These are phyloP conservation scores for Eleutherodactylus coqui DNA, from an alignment of 2,797 vertebrate genomes.

Conservation along the genomic window DNA sequence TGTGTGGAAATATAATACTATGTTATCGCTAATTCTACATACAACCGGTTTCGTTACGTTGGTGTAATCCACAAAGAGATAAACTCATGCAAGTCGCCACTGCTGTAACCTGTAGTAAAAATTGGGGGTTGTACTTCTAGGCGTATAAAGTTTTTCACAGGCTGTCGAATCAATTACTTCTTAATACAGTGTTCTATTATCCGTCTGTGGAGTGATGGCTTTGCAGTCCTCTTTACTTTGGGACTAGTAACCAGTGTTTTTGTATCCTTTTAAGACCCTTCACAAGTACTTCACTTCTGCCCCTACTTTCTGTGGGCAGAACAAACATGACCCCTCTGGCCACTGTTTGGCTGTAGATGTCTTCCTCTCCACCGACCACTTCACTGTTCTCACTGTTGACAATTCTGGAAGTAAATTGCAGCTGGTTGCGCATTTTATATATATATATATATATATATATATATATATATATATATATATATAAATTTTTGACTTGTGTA, in stretches of 20 bases:
- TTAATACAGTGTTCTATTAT: not conserved
- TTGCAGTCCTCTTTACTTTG: slow-evolving; percentile 20
- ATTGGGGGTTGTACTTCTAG: slow-evolving; percentile 25
- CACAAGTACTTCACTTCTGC: not conserved
- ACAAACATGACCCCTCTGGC: not conserved
- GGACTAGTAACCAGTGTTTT: slow-evolving; percentile 26
- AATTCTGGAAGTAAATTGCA: slow-evolving; percentile 5
- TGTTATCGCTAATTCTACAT: slow-evolving; percentile 27
- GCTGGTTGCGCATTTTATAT: slow-evolving; percentile 7
- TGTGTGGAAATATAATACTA: slow-evolving; percentile 21
- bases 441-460: not conserved
- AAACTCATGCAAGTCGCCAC: slow-evolving; percentile 2
- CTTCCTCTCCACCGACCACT: slow-evolving; percentile 41
- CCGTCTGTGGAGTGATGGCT: slow-evolving; percentile 19
- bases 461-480: not conserved
- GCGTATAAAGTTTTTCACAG: not conserved
- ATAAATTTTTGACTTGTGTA: not conserved
- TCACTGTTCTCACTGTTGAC: slow-evolving; percentile 51
- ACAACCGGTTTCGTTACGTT: not conserved
- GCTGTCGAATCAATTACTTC: slow-evolving; percentile 13
- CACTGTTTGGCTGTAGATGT: slow-evolving; percentile 41
- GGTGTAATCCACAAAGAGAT: slow-evolving; percentile 9
- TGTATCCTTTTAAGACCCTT: not conserved
- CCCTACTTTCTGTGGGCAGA: not conserved
- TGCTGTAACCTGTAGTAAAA: slow-evolving; percentile 30